These are phyloP conservation scores for Parelbella ahira DNA, from an alignment of 2,888 invertebrate genomes.

Conservation along the genomic window DNA sequence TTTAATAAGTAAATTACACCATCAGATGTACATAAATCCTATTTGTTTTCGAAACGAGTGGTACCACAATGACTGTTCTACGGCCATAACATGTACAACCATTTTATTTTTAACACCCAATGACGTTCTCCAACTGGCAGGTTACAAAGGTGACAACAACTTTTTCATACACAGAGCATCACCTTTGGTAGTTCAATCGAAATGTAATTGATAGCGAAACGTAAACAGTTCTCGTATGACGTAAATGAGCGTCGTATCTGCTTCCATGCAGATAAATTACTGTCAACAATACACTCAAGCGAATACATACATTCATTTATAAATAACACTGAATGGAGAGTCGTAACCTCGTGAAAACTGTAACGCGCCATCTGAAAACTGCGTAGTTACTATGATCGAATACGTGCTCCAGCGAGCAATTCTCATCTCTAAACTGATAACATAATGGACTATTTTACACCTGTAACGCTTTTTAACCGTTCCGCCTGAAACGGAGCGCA, in stretches of 20 bases:
- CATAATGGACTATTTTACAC: neutral
- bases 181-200: slow-evolving; percentile 20
- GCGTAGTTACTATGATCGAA: slow-evolving; percentile 16
- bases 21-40: too few species aligned
- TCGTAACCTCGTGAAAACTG: slow-evolving; percentile 13
- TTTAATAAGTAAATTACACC: too few species aligned
- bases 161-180: neutral
- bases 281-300: slow-evolving; percentile 20
- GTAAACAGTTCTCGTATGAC: slow-evolving; percentile 34
- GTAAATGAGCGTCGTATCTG: slow-evolving; percentile 30
- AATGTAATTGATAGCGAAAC: slow-evolving; percentile 33
- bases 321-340: too few species aligned
- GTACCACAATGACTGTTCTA: too few species aligned
- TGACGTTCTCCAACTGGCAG: too few species aligned
- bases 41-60: too few species aligned
- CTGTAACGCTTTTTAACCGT: too few species aligned
- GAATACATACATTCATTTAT: slow-evolving; percentile 18
- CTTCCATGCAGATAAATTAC: slow-evolving; percentile 27
- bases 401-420: slow-evolving; percentile 3
- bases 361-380: slow-evolving; percentile 16
- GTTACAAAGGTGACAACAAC: slow-evolving; percentile 2
- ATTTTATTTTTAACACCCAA: too few species aligned
- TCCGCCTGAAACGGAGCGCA: too few species aligned
- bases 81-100: too few species aligned
- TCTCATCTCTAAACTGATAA: neutral